Conservation (phyloP, 2,797 vertebrate genomes). For the Neomorphus geoffroyi region DNA sequence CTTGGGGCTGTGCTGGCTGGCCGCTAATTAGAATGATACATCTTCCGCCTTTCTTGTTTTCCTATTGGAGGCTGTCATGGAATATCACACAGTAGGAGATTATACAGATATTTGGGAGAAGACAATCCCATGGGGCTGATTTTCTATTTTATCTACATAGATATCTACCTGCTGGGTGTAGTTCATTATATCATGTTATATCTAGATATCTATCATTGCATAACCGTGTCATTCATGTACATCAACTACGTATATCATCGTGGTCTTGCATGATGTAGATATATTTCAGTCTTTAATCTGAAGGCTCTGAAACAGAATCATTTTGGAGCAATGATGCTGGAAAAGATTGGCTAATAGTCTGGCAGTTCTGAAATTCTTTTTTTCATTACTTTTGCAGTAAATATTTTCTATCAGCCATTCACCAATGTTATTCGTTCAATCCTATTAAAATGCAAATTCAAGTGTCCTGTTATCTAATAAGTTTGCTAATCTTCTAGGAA, state of each 20-base stretch:
- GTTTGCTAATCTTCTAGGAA: not conserved
- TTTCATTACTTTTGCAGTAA: not conserved
- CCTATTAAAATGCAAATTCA: not conserved
- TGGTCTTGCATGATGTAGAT: not conserved
- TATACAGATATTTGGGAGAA: not conserved
- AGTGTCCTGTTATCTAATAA: not conserved
- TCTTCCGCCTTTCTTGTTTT: not conserved
- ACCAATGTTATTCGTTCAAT: not conserved
- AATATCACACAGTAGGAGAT: not conserved
- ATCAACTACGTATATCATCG: not conserved
- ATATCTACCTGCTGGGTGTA: not conserved
- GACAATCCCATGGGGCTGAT: not conserved
- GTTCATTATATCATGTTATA: not conserved
- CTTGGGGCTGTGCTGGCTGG: not conserved
- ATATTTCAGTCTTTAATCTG: not conserved
- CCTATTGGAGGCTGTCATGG: not conserved
- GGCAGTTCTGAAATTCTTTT: not conserved
- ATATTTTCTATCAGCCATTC: not conserved
- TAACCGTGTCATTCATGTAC: not conserved
- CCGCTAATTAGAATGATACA: not conserved
- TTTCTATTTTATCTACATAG: not conserved
- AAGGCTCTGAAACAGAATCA: not conserved
- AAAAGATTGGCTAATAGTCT: not conserved
- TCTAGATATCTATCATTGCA: not conserved
- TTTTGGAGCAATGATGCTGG: not conserved